A percentile compares a stretch with the other conserved stretches of the same genome.
phyloP scores from a whole-genome alignment of 2,113 vertebrate species.

The Eira barbara region DNA sequence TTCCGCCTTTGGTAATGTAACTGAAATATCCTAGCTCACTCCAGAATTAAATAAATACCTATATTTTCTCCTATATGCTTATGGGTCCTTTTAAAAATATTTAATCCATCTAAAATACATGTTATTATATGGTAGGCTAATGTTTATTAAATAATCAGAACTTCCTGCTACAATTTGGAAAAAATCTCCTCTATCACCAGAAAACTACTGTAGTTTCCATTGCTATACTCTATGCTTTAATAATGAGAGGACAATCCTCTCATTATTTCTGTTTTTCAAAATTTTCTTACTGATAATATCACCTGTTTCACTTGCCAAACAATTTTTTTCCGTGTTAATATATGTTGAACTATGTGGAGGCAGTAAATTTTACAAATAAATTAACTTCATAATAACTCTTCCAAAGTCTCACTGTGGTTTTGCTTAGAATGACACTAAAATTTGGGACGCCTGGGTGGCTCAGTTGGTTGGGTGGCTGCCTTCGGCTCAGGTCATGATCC shows the following conservation, averaged over 20 bases:
- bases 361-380: background rate
- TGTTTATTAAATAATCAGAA: background rate
- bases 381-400: slow-evolving; percentile 10
- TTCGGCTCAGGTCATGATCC: too few relatives aligned
- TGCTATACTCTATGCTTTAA: background rate
- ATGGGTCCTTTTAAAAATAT: background rate
- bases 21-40: background rate
- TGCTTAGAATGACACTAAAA: slow-evolving; percentile 10
- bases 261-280: background rate
- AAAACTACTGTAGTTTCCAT: background rate
- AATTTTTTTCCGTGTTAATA: background rate
- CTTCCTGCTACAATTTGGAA: background rate
- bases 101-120: background rate
- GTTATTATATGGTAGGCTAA: background rate
- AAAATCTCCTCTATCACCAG: background rate
- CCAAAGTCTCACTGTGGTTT: background rate
- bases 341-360: background rate
- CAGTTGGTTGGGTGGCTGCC: too few relatives aligned
- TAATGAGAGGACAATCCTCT: background rate
- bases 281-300: background rate
- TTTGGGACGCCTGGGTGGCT: too few relatives aligned
- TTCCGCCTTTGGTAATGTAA: background rate
- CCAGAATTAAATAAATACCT: background rate
- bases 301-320: background rate
- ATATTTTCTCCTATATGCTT: background rate